Base-by-base conservation (phyloP, 2,888 invertebrate genomes). In the Agrochola macilenta region DNA sequence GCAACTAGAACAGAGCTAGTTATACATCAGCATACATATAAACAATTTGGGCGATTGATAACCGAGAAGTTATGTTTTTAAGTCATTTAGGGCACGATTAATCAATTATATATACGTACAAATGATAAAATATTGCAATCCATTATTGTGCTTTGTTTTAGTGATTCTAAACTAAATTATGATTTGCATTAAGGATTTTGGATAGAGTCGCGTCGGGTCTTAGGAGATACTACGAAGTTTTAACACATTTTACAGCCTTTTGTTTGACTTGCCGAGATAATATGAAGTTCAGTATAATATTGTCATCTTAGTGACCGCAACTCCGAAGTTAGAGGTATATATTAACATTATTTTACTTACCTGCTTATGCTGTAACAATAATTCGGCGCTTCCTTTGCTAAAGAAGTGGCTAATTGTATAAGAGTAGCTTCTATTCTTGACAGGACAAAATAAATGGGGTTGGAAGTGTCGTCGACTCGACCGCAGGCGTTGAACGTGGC, bases 21-120 rank as follows among this genome's bases (percentile, higher is more conserved):
- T 60, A 70, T 65, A 69, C 64, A 52, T 43, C 11, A 57, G n/a
- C 12, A 14, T 7, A 65, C 75, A 58, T 14, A 73, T 52, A 46
- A 68, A 82, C 57, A 65, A 82, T 82, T 83, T 82, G 78, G 78
- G 83, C 43, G 61, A 61, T 78, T 78, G 86, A 78, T 85, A 78
- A n/a, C n/a, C 39, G 17, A 81, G 9, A 46, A 64, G 3, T 77
- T 46, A 49, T 52, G 30, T 39, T n/a, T 39, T 23, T 17, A 23
- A 46, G 58, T 75, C 3, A 66, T 54, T 65, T 49, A 46, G 35
- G 17, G 14, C 14, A 5, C 39, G 5, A 49, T 80, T 20, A 26
- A 66, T 69, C 9, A 69, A 26, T 26, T 14, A 26, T 39, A 39
- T 35, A 30, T n/a, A 7, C 1, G 0, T 57, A 20, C 12, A 49